phyloP scores from a whole-genome alignment of 2,888 invertebrate genomes.

The Elaeidobius kamerunicus region DNA sequence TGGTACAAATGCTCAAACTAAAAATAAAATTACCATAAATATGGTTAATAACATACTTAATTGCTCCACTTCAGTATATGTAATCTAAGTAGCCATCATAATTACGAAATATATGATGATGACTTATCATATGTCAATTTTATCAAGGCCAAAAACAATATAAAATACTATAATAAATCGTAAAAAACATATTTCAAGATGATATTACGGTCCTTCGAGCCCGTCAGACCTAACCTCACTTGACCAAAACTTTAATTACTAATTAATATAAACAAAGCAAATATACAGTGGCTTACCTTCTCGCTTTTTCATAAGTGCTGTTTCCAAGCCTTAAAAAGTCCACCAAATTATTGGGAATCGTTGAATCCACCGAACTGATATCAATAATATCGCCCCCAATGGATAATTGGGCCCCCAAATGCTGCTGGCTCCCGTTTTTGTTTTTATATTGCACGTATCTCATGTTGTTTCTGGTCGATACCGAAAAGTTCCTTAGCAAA shows the following conservation, averaged over 20 bases:
- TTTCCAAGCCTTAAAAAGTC: slow-evolving; percentile 54
- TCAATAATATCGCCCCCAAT: slow-evolving; percentile 67
- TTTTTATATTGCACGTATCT: slow-evolving; percentile 69
- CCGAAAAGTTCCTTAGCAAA: slow-evolving; percentile 40
- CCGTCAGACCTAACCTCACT: too few species aligned
- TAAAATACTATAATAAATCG: too few species aligned
- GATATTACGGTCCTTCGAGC: too few species aligned
- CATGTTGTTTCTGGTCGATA: slow-evolving; percentile 51
- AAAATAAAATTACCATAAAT: too few species aligned
- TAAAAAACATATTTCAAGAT: too few species aligned
- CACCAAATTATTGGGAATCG: slow-evolving; percentile 56
- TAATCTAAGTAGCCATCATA: too few species aligned
- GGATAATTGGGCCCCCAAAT: slow-evolving; percentile 59
- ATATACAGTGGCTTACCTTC: slow-evolving; percentile 48
- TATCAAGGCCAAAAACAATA: too few species aligned
- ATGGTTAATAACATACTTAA: too few species aligned
- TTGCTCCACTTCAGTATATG: too few species aligned
- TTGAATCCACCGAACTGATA: slow-evolving; percentile 55
- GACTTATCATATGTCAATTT: too few species aligned
- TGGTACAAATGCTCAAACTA: too few species aligned
- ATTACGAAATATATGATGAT: too few species aligned
- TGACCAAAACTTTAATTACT: background rate
- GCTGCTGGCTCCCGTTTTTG: slow-evolving; percentile 57
- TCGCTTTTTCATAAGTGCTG: slow-evolving; percentile 53
- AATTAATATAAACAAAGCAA: slow-evolving; percentile 22